These are phyloP conservation scores for Fregetta grallaria DNA, from an alignment of 2,113 vertebrate species.

Conservation along the genomic window DNA sequence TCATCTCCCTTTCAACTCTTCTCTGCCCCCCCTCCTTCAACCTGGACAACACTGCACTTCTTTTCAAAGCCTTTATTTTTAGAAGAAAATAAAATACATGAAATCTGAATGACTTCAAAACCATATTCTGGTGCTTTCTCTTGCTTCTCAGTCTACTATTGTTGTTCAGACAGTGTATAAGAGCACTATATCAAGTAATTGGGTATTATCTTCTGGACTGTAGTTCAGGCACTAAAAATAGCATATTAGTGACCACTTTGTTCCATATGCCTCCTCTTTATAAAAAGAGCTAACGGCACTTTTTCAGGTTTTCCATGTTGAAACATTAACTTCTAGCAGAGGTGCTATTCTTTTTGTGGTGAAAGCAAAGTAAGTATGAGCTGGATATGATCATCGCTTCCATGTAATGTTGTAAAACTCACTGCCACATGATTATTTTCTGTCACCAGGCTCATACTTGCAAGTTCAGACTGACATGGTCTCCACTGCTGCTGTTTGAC, in stretches of 20 bases:
- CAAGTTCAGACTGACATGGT: constrained; percentile 48
- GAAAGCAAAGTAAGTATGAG: constrained; percentile 67
- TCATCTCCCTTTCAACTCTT: constrained; percentile 40
- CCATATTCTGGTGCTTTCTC: constrained; percentile 40
- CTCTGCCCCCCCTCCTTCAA: neutral
- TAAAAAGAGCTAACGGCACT: constrained; percentile 46
- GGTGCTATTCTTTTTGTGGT: constrained; percentile 63
- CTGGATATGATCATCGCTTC: constrained; percentile 42
- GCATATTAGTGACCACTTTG: constrained; percentile 62
- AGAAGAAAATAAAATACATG: constrained; percentile 52
- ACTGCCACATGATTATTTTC: constrained; percentile 36
- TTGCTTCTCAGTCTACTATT: constrained; percentile 37
- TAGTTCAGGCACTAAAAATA: constrained; percentile 57
- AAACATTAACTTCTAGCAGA: constrained; percentile 70
- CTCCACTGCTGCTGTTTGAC: constrained; percentile 33
- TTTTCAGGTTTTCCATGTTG: constrained; percentile 66
- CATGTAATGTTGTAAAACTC: constrained; percentile 37
- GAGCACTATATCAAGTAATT: constrained; percentile 45
- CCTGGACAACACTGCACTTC: constrained; percentile 27
- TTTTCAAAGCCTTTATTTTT: constrained; percentile 59
- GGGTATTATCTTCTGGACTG: constrained; percentile 54
- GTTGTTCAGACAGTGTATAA: constrained; percentile 37
- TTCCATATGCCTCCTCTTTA: constrained; percentile 44
- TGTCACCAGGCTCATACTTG: constrained; percentile 16
- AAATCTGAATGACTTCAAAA: constrained; percentile 65